Base-by-base conservation (phyloP, 2,797 vertebrate species). In the Huso huso region DNA sequence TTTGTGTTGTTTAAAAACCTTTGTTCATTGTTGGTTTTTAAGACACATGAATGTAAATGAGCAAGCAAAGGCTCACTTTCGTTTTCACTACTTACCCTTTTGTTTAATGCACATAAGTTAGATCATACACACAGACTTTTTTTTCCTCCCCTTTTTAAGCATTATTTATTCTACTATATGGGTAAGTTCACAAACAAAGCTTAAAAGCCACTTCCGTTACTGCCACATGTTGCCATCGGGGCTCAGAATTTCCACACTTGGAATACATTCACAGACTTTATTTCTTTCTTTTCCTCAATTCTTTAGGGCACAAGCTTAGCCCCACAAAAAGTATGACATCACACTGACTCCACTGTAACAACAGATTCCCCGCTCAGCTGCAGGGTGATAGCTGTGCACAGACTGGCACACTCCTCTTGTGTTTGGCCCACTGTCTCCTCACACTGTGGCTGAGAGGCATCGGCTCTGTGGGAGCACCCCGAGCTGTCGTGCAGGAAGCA, bases 311-410 rank as follows among this genome's bases (percentile, higher is more conserved):
- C 23, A 12, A 13, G 15, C 48, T 13, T 10, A 23, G 49, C 18
- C 37, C 23, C 37, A 37, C 53, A 55, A 9, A 5, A 1, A 6
- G 15, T 50, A 7, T 15, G 51, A 49, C 60, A 67, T 82, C 83
- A 87, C 13, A 76, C 81, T 51, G 79, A 78, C 74, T 85, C 77
- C 71, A 84, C 66, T 8, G 78, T 73, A 71, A 85, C 63, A 63
- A 81, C 23, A 63, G 82, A 74, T 63, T 86, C 78, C 7, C 70
- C 66, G 1, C 59, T 67, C 66, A 80, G 82, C 67, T 67, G 72
- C 66, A 58, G 37, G 63, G 70, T 6, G 7, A 63, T 4, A 18
- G 76, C 61, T 65, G 76, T 66, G 68, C 49, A 59, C 59, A 70
- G 72, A 49, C 69, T 71, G 1, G 37, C 11, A 2, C 73, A 71